Evolutionary conservation across 92 coral and sea anemone species (phyloP), one percentile per base, ranked within the genome.

Genomic region (Ricordea florida): DNA sequence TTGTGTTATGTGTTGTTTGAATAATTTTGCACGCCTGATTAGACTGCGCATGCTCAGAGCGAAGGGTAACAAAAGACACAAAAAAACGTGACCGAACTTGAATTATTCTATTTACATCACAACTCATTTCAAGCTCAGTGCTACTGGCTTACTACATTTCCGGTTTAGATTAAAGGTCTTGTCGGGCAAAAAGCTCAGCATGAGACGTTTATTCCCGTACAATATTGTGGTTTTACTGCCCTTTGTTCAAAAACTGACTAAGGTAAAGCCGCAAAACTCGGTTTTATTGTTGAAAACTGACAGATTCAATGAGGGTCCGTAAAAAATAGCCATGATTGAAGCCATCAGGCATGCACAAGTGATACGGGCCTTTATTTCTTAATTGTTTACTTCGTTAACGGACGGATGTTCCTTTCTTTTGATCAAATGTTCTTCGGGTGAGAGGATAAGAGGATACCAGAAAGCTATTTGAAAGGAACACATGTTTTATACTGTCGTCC

Each of bases 41-140:
- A 62, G 75, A 81, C 69, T 81, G 88, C 58, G 88, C 88, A 82
- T 82, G 88, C 88, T 78, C 83, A 62, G 57, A 40, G 61, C 76
- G 21, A 64, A 10, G 70, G 3, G 73, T 66, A 59, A 74, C 88
- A 76, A 74, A 66, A 46, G 37, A 28, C 61, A 74, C 88, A 76
- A 74, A 66, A 46, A 47, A 28, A 82, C 88, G 88, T 82, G 83
- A 82, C 88, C 65, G 66, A 43, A 28, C 37, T 41, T 14, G 10
- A 30, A 24, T 8, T 11, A 7, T 24, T n/a, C n/a, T 33, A 42
- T 61, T 59, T 59, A 35, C 57, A 42, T 73, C 41, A 72, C 80
- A 59, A 60, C 45, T 37, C 9, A 7, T 42, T 24, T 58, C 11
- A 21, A 53, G 50, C 41, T 55, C 37, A 36, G 55, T 27, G 2